Conservation (phyloP, 1,140 invertebrate species). For the Eumaeus atala region DNA sequence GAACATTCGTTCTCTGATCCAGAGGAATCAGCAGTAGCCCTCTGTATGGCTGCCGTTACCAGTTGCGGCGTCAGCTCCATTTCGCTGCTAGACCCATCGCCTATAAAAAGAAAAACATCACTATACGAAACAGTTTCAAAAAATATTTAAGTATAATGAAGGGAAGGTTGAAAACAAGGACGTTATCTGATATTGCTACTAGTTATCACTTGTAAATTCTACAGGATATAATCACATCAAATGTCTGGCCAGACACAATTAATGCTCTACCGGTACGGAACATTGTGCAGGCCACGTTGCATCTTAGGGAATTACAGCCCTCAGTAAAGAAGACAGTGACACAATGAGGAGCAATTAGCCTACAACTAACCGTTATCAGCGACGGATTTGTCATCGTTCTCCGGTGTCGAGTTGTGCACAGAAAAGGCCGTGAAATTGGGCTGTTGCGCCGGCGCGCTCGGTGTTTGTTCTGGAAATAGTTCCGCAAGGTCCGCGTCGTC, state of each 20-base stretch:
- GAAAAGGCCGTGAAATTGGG: slow-evolving; percentile 56
- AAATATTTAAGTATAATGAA: not conserved
- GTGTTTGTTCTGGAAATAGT: slow-evolving; percentile 69
- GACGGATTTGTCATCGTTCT: slow-evolving; percentile 62
- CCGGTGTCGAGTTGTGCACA: slow-evolving; percentile 45
- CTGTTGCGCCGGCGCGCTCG: slow-evolving; percentile 64
- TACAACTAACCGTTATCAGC: slow-evolving; percentile 56
- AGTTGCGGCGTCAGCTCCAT: slow-evolving; percentile 81
- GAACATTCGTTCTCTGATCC: slow-evolving; percentile 77
- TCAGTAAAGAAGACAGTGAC: not conserved
- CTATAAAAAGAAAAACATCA: slow-evolving; percentile 33
- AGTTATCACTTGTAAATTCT: too few species aligned
- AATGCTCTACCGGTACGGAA: too few species aligned
- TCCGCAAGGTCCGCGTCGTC: slow-evolving; percentile 70
- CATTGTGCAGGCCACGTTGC: too few species aligned
- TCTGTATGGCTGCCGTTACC: slow-evolving; percentile 81
- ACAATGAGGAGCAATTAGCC: too few species aligned
- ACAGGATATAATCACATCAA: too few species aligned
- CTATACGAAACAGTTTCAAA: slow-evolving; percentile 2
- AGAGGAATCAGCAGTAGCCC: slow-evolving; percentile 77
- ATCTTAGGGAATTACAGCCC: too few species aligned
- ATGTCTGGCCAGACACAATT: too few species aligned
- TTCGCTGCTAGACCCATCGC: slow-evolving; percentile 79
- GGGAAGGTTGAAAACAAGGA: too few species aligned
- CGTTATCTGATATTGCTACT: too few species aligned